Evolutionary conservation across 2,888 invertebrate species (phyloP).

Genomic region (Falcaria lacertinaria): DNA sequence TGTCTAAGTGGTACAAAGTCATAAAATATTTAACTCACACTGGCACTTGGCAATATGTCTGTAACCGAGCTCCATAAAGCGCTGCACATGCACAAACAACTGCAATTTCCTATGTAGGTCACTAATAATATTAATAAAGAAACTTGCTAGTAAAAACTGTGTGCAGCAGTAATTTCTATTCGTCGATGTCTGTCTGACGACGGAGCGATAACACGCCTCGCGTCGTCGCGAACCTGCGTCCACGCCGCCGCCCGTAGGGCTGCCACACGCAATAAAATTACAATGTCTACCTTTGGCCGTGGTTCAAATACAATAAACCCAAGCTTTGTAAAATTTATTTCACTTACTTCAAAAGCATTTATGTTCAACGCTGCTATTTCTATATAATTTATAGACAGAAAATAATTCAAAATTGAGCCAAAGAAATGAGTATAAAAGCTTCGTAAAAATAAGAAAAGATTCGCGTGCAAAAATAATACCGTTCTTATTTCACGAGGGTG

Average conservation of each 20-base stretch:
- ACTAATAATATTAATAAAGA: constrained; percentile 41
- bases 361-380: background rate
- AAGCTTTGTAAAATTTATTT: no score
- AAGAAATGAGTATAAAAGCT: background rate
- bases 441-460: background rate
- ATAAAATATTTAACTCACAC: constrained; percentile 18
- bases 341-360: background rate
- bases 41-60: constrained; percentile 1
- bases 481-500: constrained; percentile 7
- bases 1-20: constrained; percentile 16
- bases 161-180: constrained; percentile 59
- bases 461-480: background rate
- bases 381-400: no score
- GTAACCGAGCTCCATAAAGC: constrained; percentile 8
- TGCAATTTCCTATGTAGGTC: constrained; percentile 33
- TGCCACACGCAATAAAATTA: constrained; percentile 30
- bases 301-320: no score
- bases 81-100: constrained; percentile 24
- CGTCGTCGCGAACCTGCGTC: constrained; percentile 55
- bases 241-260: constrained; percentile 45
- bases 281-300: no score
- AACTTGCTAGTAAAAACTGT: constrained; percentile 49
- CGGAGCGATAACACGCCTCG: constrained; percentile 67
- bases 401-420: no score
- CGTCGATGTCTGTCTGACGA: constrained; percentile 50